phyloP scores from a whole-genome alignment of 2,113 vertebrate genomes.

The Nansenia antarctica region DNA sequence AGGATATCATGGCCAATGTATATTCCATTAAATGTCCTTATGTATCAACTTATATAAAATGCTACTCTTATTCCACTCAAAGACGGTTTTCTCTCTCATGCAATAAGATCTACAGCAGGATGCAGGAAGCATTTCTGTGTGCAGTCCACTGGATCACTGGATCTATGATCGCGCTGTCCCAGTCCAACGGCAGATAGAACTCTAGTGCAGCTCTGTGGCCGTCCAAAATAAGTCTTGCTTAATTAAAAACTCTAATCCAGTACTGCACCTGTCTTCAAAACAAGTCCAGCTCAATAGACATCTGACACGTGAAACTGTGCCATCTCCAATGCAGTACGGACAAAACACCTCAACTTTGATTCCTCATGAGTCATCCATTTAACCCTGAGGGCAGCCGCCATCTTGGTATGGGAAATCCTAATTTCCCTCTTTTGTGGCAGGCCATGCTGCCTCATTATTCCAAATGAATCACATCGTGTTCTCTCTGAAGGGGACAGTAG shows the following conservation, averaged over 20 bases:
- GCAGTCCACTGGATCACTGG: conserved; percentile 44
- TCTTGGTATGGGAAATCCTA: conserved; percentile 8
- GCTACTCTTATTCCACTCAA: conserved; percentile 46
- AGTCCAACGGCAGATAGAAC: conserved; percentile 56
- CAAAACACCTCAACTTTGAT: conserved; percentile 20
- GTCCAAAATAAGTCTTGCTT: conserved; percentile 33
- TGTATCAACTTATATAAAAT: conserved; percentile 65
- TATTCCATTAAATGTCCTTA: conserved; percentile 62
- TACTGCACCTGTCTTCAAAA: conserved; percentile 10
- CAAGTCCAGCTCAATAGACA: conserved; percentile 18
- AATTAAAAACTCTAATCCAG: conserved; percentile 33
- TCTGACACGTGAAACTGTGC: conserved; percentile 8
- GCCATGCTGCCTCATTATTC: conserved; percentile 15
- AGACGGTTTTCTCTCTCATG: conserved; percentile 57
- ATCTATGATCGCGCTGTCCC: conserved; percentile 52
- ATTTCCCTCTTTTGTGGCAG: conserved; percentile 14
- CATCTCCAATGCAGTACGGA: conserved; percentile 25
- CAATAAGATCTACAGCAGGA: conserved; percentile 67
- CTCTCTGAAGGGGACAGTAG: conserved; percentile 7
- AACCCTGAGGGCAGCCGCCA: conserved; percentile 23
- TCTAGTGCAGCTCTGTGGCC: conserved; percentile 18
- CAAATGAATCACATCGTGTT: background rate
- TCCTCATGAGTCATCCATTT: conserved; percentile 31
- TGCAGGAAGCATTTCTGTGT: conserved; percentile 63
- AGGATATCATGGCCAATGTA: conserved; percentile 29